Evolutionary conservation across 1,140 invertebrate genomes (phyloP).

Genomic region (Campoletis sonorensis): DNA sequence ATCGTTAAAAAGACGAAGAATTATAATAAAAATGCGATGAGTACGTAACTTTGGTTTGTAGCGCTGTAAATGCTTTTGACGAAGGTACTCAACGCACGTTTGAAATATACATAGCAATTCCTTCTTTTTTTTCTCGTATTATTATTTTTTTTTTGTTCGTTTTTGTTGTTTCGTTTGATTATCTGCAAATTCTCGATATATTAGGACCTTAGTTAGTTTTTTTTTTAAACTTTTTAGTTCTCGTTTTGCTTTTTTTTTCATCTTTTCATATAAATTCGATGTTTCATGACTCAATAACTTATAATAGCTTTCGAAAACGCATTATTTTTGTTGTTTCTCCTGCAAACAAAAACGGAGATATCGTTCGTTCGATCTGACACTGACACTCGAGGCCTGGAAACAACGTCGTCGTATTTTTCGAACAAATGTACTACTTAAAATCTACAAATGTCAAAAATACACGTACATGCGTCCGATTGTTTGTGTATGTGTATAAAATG

Average conservation of each 20-base stretch:
- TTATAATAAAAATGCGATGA: constrained; percentile 60
- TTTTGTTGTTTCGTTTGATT: too few species aligned
- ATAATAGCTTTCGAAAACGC: constrained; percentile 33
- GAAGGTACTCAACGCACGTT: constrained; percentile 38
- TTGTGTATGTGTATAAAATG: not conserved
- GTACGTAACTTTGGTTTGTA: constrained; percentile 70
- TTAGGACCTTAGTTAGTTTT: not conserved
- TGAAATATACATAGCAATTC: constrained; percentile 40
- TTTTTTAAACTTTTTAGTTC: not conserved
- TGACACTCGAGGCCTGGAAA: constrained; percentile 38
- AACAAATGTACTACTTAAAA: constrained; percentile 65
- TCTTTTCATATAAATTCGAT: constrained; percentile 36
- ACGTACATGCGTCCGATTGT: not conserved
- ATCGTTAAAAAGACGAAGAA: too few species aligned
- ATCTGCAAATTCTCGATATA: constrained; percentile 34
- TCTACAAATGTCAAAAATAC: constrained; percentile 48
- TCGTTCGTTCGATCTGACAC: constrained; percentile 22
- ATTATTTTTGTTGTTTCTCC: not conserved
- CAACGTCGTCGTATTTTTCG: constrained; percentile 52
- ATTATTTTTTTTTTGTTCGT: constrained; percentile 41
- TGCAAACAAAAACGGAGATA: constrained; percentile 34
- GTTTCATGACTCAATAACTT: constrained; percentile 41
- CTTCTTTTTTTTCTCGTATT: too few species aligned
- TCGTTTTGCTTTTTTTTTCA: not conserved
- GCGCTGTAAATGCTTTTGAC: constrained; percentile 55